Base-by-base conservation (phyloP, 2,888 invertebrate species). In the Brachypalpus laphriformis region DNA sequence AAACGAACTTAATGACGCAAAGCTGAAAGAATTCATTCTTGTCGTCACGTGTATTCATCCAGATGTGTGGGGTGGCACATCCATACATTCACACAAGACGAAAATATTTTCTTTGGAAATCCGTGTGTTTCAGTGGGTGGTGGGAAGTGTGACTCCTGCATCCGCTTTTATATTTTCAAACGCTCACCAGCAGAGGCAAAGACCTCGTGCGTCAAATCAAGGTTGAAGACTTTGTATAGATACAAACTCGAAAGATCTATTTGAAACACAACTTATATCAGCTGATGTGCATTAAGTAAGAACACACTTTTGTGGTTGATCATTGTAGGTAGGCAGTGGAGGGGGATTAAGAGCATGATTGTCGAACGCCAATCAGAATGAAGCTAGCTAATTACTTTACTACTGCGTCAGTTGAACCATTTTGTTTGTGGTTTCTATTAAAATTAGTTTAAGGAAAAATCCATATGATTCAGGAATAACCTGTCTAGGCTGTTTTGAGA, bases 11-110 rank as follows among this genome's bases (percentile, higher is more conserved):
- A 57, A 72, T 77, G 82, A 82, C 66, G 77, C 77, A 34, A 66
- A 72, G 54, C 45, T 42, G 37, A 66, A 61, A 65, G 77, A 82
- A 82, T 82, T 82, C 42, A 57, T 34, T 65, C 40, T 34, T 65
- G 22, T 54, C 25, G 25, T 49, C 59, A 72, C 42, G 49, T 57
- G 40, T 51, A 47, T 20, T 4, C 40, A 25, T 3, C n/a, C 14
- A 7, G 25, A 42, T 59, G 40, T 42, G 54, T 28, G 28, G 47
- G 42, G n/a, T n/a, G n/a, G n/a, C 42, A 16, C 6, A 42, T 11
- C 0, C 40, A 40, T 7, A 22, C 22, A 25, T 25, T 14, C 22
- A 25, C 25, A n/a, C n/a, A 25, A 11, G 2, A 37, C 11, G 14
- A 40, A 40, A 40, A 40, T n/a, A 14, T 40, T 40, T 40, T 5